phyloP scores from a whole-genome alignment of 2,797 vertebrate species.

The Sardinella longiceps region DNA sequence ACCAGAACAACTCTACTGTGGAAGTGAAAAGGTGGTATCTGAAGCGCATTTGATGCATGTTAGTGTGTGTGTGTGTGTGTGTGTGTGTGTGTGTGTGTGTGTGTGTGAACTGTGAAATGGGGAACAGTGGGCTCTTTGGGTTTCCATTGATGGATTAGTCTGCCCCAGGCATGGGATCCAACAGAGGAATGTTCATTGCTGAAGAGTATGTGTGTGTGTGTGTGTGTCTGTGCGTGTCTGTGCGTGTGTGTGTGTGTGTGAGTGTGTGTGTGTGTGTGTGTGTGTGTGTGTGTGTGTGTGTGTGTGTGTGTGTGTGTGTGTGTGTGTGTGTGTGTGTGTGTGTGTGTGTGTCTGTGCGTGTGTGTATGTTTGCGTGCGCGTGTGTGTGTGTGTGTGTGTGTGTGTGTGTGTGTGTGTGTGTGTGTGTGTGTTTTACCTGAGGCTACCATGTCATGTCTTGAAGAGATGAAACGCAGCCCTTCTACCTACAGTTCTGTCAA shows the following conservation, averaged over 20 bases:
- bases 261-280: too few relatives aligned
- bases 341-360: too few relatives aligned
- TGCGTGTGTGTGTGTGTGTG: too few relatives aligned
- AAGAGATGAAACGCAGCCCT: constrained; percentile 49
- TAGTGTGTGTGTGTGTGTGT: constrained; percentile 14
- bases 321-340: too few relatives aligned
- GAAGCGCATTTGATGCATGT: neutral
- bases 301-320: too few relatives aligned
- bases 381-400: too few relatives aligned
- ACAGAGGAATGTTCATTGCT: neutral
- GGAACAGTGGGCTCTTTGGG: too few relatives aligned
- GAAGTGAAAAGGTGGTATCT: neutral
- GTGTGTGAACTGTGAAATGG: too few relatives aligned
- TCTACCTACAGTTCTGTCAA: constrained; percentile 26
- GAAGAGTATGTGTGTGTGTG: too few relatives aligned
- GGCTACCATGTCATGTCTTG: constrained; percentile 46
- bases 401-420: constrained; percentile 4
- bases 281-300: too few relatives aligned
- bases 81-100: neutral
- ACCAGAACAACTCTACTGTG: neutral
- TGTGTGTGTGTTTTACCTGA: constrained; percentile 37
- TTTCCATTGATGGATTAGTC: neutral
- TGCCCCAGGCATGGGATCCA: neutral
- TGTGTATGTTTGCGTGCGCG: too few relatives aligned
- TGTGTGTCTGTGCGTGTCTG: too few relatives aligned